These are phyloP conservation scores for Dastarcus helophoroides DNA, from an alignment of 2,888 invertebrate species.

Conservation along the genomic window DNA sequence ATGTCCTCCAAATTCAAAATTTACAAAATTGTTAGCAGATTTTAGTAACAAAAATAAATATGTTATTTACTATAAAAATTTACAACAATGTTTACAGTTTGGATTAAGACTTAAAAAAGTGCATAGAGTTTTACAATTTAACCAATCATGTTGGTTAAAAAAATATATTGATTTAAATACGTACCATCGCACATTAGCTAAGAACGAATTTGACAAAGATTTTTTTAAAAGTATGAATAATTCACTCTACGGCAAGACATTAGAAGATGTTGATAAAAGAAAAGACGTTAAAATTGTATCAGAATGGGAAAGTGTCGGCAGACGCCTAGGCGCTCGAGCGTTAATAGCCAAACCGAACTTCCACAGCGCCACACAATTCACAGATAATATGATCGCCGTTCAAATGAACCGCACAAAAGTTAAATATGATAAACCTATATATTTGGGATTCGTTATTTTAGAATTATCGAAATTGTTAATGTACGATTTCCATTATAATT, in stretches of 20 bases:
- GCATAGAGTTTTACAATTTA: constrained; percentile 7
- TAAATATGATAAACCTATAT: no score
- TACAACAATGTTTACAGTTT: constrained; percentile 3
- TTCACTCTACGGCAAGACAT: constrained; percentile 5
- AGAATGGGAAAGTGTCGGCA: constrained; percentile 9
- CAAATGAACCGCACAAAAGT: constrained; percentile 12
- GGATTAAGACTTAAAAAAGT: constrained; percentile 9
- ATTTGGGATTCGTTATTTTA: no score
- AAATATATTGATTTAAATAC: constrained; percentile 8
- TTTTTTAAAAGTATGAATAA: constrained; percentile 8
- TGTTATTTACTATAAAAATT: constrained; percentile 7
- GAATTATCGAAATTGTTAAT: no score
- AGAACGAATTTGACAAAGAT: constrained; percentile 7
- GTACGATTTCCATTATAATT: no score
- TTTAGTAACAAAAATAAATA: constrained; percentile 5
- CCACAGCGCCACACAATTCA: constrained; percentile 13
- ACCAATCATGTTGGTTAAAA: constrained; percentile 6
- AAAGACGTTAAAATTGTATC: constrained; percentile 12
- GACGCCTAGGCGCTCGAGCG: constrained; percentile 11
- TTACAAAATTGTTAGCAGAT: constrained; percentile 8
- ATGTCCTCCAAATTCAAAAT: constrained; percentile 8
- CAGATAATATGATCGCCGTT: constrained; percentile 9
- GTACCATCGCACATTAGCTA: background rate
- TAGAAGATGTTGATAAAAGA: constrained; percentile 8
- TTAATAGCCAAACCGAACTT: constrained; percentile 15